phyloP scores from a whole-genome alignment of 2,888 invertebrate species.

The Sinelater perroti region DNA sequence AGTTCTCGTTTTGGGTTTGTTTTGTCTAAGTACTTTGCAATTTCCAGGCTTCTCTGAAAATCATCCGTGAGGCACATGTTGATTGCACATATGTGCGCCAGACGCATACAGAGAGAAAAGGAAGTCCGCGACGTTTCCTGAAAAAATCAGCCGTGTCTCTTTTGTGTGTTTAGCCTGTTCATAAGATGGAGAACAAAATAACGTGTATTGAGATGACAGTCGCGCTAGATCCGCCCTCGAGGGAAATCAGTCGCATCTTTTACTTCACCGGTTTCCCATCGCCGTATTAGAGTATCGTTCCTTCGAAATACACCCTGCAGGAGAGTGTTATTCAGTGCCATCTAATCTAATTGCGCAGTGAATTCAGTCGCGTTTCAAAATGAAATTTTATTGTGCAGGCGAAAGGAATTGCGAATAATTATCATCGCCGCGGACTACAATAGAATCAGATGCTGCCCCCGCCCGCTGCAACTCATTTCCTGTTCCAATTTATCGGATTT shows the following conservation, averaged over 20 bases:
- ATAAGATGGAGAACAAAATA: conserved; percentile 33
- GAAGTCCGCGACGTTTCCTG: conserved; percentile 5
- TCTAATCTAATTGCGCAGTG: conserved; percentile 4
- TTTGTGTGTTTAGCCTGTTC: conserved; percentile 25
- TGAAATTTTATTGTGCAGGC: not conserved
- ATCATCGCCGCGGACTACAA: not conserved
- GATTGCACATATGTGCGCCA: not conserved
- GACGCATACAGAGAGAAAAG: not conserved
- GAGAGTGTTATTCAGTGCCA: conserved; percentile 7
- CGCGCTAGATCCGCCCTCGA: conserved; percentile 32
- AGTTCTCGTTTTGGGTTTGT: too few species aligned
- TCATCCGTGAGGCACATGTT: conserved; percentile 1
- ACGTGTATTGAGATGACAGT: conserved; percentile 38
- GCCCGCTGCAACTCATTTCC: conserved; percentile 6
- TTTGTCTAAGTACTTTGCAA: too few species aligned
- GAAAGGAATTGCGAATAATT: not conserved
- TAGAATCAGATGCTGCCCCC: not conserved
- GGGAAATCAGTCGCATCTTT: conserved; percentile 38
- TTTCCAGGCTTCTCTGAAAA: too few species aligned
- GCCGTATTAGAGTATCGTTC: conserved; percentile 34
- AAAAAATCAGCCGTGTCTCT: too few species aligned
- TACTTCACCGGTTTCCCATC: conserved; percentile 37
- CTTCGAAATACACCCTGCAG: conserved; percentile 21
- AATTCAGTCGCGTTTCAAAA: not conserved
- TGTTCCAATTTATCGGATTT: conserved; percentile 1